Evolutionary conservation across 2,888 invertebrate species (phyloP), one percentile per base, ranked within the genome.

Genomic region (Exocentrus adspersus): DNA sequence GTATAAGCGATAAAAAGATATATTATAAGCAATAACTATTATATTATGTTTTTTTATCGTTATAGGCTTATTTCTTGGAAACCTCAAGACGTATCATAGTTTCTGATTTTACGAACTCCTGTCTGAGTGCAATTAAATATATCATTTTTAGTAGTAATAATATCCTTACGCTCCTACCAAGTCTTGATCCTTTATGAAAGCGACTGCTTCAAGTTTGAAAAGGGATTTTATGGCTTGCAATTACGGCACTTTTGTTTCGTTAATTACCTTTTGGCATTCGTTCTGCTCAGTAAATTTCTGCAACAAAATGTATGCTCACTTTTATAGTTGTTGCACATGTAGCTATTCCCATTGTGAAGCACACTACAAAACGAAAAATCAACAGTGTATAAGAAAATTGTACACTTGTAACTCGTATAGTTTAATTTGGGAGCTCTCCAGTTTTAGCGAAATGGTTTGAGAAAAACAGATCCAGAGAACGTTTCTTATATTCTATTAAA

Each of bases 181-280:
- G n/a, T n/a, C n/a, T 37, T n/a, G 2, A 12, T 14, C 5, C 37
- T 2, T 37, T 37, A 37, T 37, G 4, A 37, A 37, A 37, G 2
- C 14, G 6, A 37, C 14, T 37, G 37, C 37, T 37, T 10, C 4
- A 1, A 5, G n/a, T 37, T 12, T n/a, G 37, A 37, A 37, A 16
- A 48, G 3, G 16, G 10, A 12, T 7, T n/a, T 48, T 24, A 48
- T 48, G 14, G 28, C 24, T 48, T 48, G 48, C 14, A 48, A 48
- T 48, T 48, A 48, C 24, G 28, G 28, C 5, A 6, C 28, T 28
- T 48, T 48, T 24, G 16, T 24, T 48, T 48, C 28, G 14, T 48
- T 48, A 12, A 48, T 48, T 48, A 48, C 10, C 28, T 48, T 16
- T 28, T 14, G n/a, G 28, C 24, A 48, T 48, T 28, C 28, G 28